Evolutionary conservation across 2,113 vertebrate genomes (phyloP), one percentile per base, ranked within the genome.

Genomic region (Emydocephalus ijimae): DNA sequence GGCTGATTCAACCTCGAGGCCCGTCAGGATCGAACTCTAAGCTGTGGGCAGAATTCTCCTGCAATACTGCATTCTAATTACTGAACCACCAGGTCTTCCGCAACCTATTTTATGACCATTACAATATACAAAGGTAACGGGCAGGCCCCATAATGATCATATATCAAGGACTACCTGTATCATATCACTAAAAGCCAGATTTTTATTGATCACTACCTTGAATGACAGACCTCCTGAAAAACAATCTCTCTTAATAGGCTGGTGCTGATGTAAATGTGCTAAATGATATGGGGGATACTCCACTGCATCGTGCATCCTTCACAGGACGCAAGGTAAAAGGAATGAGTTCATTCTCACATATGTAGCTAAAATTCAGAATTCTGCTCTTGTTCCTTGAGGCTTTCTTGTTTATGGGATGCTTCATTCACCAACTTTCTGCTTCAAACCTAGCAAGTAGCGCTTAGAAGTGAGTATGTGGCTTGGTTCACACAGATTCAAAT

Each of bases 261-360:
- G 98, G 98, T 23, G 98, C 98, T 24, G 97, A 98, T 95, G 98
- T 98, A 90, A 98, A 99, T 90, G 95, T 98, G 90, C 97, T 98
- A 92, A 98, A 99, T 91, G 97, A 98, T 93, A 96, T 98, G 97
- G 98, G 99, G n/a, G 98, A 99, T 94, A 99, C 98, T 0, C 98
- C 99, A 0, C 97, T 99, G 23, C 99, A 99, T 95, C 98, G 98
- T 94, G 98, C 99, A 81, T 98, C 98, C 91, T 97, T 96, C 95
- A 98, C 98, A 18, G 98, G 98, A 55, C 98, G 98, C 94, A 98
- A 99, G 98, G 99, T 99, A 97, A 97, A 92, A 87, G 18, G 7
- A 91, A 34, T 69, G 26, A 54, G 24, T 90, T 54, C 7, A 59
- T 20, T 15, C 52, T 56, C 4, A 59, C 57, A 26, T 14, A 21